Conservation (phyloP, 2,888 invertebrate species). For the Syritta pipiens region DNA sequence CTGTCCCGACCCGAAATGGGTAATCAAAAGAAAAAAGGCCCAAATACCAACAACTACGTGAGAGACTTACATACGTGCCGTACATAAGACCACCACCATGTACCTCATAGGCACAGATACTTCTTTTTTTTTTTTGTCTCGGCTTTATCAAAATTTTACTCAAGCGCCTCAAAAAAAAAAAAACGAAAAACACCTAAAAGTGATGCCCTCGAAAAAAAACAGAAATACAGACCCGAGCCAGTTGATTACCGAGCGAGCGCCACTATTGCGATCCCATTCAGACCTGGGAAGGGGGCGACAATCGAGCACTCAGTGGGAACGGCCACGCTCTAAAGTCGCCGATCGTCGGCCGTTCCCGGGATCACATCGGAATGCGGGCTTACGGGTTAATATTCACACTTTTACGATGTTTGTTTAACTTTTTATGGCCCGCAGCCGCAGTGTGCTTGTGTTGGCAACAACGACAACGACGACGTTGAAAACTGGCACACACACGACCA, state of each 20-base stretch:
- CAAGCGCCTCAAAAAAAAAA: slow-evolving; percentile 41
- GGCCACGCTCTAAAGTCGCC: slow-evolving; percentile 37
- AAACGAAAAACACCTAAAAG: slow-evolving; percentile 10
- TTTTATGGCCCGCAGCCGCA: slow-evolving; percentile 42
- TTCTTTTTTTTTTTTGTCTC: slow-evolving; percentile 19
- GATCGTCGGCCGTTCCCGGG: slow-evolving; percentile 35
- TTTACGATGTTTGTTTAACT: slow-evolving; percentile 67
- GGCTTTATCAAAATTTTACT: slow-evolving; percentile 49
- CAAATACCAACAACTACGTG: slow-evolving; percentile 36
- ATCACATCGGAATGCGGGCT: slow-evolving; percentile 67
- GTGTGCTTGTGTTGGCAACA: slow-evolving; percentile 7
- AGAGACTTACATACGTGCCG: slow-evolving; percentile 33
- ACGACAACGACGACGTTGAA: too few species aligned
- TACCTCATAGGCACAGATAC: slow-evolving; percentile 23
- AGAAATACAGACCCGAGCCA: slow-evolving; percentile 6
- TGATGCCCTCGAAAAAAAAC: slow-evolving; percentile 36
- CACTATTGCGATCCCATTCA: slow-evolving; percentile 58
- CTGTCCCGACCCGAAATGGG: slow-evolving; percentile 50
- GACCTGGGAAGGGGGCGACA: slow-evolving; percentile 25
- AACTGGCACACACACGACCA: slow-evolving; percentile 1
- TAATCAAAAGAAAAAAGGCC: slow-evolving; percentile 24
- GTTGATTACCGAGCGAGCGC: slow-evolving; percentile 50
- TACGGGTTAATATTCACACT: slow-evolving; percentile 67
- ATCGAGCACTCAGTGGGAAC: slow-evolving; percentile 42
- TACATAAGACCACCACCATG: slow-evolving; percentile 2